Evolutionary conservation across 2,113 vertebrate species (phyloP).

Genomic region (Thunnus maccoyii): DNA sequence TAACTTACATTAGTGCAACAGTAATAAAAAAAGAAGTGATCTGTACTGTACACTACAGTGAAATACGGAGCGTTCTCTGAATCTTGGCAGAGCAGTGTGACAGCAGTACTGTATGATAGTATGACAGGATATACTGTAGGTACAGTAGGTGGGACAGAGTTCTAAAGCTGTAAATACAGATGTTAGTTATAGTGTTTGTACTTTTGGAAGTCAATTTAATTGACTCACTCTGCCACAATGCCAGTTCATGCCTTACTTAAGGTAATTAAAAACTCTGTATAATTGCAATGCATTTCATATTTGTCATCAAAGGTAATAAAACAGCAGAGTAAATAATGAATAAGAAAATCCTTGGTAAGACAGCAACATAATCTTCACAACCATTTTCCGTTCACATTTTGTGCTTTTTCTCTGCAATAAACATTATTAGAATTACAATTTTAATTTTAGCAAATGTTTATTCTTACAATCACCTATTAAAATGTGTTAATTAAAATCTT

Average conservation of each 20-base stretch:
- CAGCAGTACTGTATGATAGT: background rate
- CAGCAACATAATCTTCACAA: conserved; percentile 27
- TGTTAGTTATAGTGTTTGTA: conserved; percentile 15
- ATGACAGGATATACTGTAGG: background rate
- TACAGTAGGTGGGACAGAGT: background rate
- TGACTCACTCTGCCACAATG: conserved; percentile 15
- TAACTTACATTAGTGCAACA: too few species aligned
- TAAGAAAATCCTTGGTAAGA: background rate
- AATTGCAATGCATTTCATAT: conserved; percentile 20
- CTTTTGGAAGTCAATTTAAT: conserved; percentile 37
- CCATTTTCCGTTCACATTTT: conserved; percentile 26
- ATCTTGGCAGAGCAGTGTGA: background rate
- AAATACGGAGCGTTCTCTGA: background rate
- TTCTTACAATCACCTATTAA: conserved; percentile 51
- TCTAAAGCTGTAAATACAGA: conserved; percentile 20
- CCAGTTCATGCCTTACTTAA: conserved; percentile 24
- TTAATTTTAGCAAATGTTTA: conserved; percentile 57
- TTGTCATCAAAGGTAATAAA: conserved; percentile 44
- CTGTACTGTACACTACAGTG: background rate
- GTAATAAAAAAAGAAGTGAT: too few species aligned
- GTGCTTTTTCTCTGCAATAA: conserved; percentile 25
- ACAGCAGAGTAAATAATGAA: conserved; percentile 41
- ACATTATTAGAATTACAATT: conserved; percentile 63
- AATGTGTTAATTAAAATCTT: conserved; percentile 75
- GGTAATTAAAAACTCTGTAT: conserved; percentile 45